These are phyloP conservation scores for Chloropsis hardwickii DNA, from an alignment of 2,113 vertebrate species.

Conservation along the genomic window DNA sequence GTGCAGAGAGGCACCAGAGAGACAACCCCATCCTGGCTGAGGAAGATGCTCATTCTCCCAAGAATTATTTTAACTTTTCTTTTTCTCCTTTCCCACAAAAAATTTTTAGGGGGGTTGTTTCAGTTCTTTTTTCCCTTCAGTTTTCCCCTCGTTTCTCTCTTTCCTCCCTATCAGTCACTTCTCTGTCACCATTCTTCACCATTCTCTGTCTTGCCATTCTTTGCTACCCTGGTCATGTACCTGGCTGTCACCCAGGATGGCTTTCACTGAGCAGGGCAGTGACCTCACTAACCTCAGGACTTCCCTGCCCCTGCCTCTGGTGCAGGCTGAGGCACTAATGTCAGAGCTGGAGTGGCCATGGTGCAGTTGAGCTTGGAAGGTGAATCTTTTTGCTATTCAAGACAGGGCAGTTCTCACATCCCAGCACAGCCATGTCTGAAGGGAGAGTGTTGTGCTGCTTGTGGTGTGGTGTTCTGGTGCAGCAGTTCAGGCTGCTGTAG, in stretches of 20 bases:
- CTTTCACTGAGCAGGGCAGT: background rate
- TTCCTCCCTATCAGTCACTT: background rate
- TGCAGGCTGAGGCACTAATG: background rate
- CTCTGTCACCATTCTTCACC: background rate
- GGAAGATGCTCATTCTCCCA: background rate
- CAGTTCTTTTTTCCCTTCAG: background rate
- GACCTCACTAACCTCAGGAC: background rate
- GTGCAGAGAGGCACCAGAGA: background rate
- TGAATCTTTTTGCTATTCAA: background rate
- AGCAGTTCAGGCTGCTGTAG: background rate
- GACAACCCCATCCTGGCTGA: background rate
- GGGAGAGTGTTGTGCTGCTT: background rate
- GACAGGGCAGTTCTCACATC: background rate
- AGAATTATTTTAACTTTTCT: background rate
- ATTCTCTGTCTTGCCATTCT: background rate
- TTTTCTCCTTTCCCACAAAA: background rate
- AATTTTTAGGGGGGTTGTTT: rapidly evolving
- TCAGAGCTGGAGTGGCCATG: background rate
- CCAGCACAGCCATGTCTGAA: rapidly evolving
- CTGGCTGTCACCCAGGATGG: background rate
- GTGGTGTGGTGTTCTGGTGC: background rate
- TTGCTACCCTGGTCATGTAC: rapidly evolving
- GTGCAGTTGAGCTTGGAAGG: rapidly evolving
- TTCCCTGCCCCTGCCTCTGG: background rate
- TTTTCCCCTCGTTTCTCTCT: background rate